Evolutionary conservation across 2,888 invertebrate genomes (phyloP).

Genomic region (Lasioglossum marginatum): DNA sequence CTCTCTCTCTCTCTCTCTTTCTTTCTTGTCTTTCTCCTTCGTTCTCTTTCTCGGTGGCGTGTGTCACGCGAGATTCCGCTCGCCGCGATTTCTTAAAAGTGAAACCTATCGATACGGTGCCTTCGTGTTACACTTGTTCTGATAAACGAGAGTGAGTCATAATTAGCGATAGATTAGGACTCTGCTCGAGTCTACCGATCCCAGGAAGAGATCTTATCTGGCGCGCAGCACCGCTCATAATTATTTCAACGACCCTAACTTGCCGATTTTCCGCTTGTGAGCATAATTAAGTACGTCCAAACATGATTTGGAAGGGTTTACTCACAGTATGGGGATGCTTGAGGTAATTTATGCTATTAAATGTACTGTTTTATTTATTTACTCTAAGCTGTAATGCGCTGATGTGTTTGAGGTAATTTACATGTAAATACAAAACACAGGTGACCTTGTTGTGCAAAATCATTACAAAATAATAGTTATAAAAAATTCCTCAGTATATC

Average conservation of each 20-base stretch:
- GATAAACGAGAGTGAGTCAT: slow-evolving; percentile 9
- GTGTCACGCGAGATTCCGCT: slow-evolving; percentile 22
- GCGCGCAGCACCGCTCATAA: not conserved
- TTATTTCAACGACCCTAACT: not conserved
- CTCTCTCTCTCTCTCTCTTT: not conserved
- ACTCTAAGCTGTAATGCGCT: too few relatives aligned
- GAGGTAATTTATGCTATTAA: not conserved
- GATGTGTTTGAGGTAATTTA: too few relatives aligned
- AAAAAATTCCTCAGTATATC: too few relatives aligned
- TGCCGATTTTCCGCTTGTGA: not conserved
- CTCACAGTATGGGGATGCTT: too few relatives aligned
- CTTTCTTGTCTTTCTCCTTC: not conserved
- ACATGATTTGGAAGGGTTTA: not conserved
- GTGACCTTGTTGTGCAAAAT: too few relatives aligned
- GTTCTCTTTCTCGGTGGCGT: not conserved
- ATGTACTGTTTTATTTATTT: not conserved
- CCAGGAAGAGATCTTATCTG: not conserved
- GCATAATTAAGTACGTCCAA: not conserved
- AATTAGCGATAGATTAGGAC: slow-evolving; percentile 4
- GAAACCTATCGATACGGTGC: not conserved
- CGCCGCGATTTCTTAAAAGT: slow-evolving; percentile 3
- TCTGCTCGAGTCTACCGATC: not conserved
- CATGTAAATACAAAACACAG: too few relatives aligned
- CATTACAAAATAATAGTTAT: too few relatives aligned
- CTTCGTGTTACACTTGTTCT: slow-evolving; percentile 9